phyloP scores from a whole-genome alignment of 1,140 invertebrate species.

The Hypsibius dujardini region DNA sequence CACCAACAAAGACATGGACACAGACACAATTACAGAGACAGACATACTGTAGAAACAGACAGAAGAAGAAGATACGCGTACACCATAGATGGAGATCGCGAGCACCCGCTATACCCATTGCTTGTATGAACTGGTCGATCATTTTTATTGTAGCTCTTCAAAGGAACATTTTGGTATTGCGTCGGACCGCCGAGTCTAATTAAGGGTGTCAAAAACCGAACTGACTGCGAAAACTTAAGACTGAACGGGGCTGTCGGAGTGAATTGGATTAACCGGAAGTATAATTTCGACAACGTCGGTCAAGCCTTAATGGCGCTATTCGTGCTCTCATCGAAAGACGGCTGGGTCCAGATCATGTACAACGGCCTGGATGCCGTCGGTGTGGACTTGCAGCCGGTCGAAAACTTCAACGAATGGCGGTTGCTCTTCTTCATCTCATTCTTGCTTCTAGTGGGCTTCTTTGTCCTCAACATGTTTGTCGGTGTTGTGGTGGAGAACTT shows the following conservation, averaged over 20 bases:
- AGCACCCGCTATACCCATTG: too few species aligned
- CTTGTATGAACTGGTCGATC: too few species aligned
- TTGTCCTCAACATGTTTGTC: conserved; percentile 99
- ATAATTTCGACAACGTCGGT: conserved; percentile 97
- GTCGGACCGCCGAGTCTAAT: conserved; percentile 58
- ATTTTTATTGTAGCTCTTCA: conserved; percentile 51
- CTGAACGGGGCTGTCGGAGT: conserved; percentile 39
- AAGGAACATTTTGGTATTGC: conserved; percentile 61
- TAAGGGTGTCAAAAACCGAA: conserved; percentile 61
- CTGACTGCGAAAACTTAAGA: conserved; percentile 51
- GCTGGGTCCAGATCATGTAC: conserved; percentile 99
- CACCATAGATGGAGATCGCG: too few species aligned
- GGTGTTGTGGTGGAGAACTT: conserved; percentile 99
- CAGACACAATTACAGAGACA: too few species aligned
- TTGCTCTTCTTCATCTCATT: conserved; percentile 97
- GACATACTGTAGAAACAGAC: too few species aligned
- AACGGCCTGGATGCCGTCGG: conserved; percentile 95
- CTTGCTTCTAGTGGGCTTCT: conserved; percentile 92
- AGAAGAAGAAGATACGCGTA: too few species aligned
- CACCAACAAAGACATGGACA: too few species aligned
- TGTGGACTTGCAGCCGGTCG: conserved; percentile 83
- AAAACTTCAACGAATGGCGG: conserved; percentile 97
- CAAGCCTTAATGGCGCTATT: conserved; percentile 94
- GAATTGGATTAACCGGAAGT: conserved; percentile 87
- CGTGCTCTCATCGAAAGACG: conserved; percentile 90